phyloP scores from a whole-genome alignment of 2,113 vertebrate genomes.

The Anser brachyrhynchus region DNA sequence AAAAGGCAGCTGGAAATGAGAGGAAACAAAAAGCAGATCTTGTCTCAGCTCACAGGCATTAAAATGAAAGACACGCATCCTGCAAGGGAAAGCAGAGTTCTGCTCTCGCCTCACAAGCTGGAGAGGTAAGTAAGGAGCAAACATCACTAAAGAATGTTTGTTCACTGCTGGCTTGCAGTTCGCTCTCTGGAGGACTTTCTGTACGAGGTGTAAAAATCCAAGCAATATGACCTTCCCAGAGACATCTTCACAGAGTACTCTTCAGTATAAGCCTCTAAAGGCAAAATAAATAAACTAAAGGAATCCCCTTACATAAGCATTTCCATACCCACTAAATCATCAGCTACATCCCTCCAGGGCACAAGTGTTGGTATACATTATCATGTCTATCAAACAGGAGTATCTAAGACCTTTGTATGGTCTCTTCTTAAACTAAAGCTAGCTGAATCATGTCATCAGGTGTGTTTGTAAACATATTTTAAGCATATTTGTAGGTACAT shows the following conservation, averaged over 20 bases:
- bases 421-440: neutral
- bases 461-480: neutral
- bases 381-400: neutral
- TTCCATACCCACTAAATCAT: neutral
- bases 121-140: conserved; percentile 4
- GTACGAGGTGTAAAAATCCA: conserved; percentile 16
- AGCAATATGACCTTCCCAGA: conserved; percentile 32
- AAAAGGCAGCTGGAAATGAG: neutral
- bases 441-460: neutral
- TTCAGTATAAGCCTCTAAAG: conserved; percentile 22
- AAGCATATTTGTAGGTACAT: neutral
- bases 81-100: neutral
- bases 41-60: neutral
- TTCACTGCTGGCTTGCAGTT: conserved; percentile 10
- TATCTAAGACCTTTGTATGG: neutral
- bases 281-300: conserved; percentile 43
- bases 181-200: conserved; percentile 15
- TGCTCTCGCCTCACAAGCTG: neutral
- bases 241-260: neutral
- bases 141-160: conserved; percentile 39
- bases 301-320: neutral
- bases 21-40: conserved; percentile 6
- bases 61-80: conserved; percentile 8
- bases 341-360: neutral
- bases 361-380: neutral